Conservation (phyloP, 2,888 invertebrate species). For the Xestia sexstrigata region DNA sequence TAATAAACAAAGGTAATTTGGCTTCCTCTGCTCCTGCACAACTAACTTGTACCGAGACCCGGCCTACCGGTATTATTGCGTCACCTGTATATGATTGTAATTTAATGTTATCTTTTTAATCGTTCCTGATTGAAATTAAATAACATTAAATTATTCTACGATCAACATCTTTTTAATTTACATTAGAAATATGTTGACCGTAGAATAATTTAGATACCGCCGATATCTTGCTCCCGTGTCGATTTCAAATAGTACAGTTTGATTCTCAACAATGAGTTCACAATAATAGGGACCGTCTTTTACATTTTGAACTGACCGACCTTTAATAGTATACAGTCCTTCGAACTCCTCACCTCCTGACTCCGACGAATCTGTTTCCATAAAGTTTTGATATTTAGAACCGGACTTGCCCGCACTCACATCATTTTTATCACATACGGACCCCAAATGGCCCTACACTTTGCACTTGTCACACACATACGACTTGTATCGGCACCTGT, state of each 20-base stretch:
- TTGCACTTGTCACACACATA: too few species aligned
- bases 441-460: too few species aligned
- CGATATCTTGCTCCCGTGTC: conserved; percentile 36
- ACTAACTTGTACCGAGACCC: conserved; percentile 17
- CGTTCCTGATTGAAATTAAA: too few species aligned
- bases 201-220: conserved; percentile 13
- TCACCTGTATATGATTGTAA: conserved; percentile 36
- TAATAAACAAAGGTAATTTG: conserved; percentile 22
- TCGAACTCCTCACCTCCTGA: too few species aligned
- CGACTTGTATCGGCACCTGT: too few species aligned
- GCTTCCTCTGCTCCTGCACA: background rate
- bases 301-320: conserved; percentile 8
- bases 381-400: too few species aligned
- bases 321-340: conserved; percentile 15
- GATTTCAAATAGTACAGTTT: conserved; percentile 24
- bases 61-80: conserved; percentile 29
- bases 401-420: too few species aligned
- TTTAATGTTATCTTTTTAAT: conserved; percentile 7
- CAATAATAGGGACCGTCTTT: conserved; percentile 22
- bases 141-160: too few species aligned
- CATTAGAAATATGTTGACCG: conserved; percentile 11
- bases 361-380: too few species aligned
- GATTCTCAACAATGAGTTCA: conserved; percentile 7
- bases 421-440: too few species aligned
- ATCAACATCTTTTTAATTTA: too few species aligned